These are phyloP conservation scores for Lytechinus pictus DNA, from an alignment of 35 echinoderm and acorn worm species.

Conservation along the genomic window DNA sequence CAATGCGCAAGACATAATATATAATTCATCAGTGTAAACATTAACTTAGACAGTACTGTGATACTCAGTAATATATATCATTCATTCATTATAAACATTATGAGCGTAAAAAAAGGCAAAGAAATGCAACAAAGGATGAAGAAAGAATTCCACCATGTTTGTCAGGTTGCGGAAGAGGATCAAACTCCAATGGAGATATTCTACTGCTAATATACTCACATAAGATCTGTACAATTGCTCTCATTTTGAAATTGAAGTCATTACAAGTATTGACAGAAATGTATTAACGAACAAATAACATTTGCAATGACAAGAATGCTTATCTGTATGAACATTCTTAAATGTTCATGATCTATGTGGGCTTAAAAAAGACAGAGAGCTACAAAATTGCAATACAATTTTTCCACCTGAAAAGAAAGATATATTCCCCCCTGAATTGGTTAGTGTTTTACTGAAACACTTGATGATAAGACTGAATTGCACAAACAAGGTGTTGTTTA, in stretches of 20 bases:
- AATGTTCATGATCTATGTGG: not conserved
- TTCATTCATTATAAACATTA: constrained; percentile 16
- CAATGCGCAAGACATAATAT: constrained; percentile 30
- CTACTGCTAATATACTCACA: not conserved
- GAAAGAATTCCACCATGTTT: not conserved
- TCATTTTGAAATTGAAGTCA: not conserved
- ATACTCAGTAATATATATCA: constrained; percentile 12
- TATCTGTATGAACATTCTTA: not conserved
- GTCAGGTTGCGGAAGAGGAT: not conserved
- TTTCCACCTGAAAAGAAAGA: not conserved
- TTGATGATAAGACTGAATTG: not conserved
- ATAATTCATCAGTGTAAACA: constrained; percentile 40
- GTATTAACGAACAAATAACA: not conserved
- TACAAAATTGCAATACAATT: not conserved
- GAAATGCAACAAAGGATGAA: not conserved
- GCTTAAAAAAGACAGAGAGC: not conserved
- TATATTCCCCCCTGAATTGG: too few relatives aligned
- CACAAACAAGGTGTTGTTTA: not conserved
- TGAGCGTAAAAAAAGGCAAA: constrained; percentile 25
- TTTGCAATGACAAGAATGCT: not conserved
- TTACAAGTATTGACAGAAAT: not conserved
- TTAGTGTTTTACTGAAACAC: too few relatives aligned
- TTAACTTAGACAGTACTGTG: constrained; percentile 39
- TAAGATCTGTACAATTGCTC: not conserved
- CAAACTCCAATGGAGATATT: not conserved